A percentile compares a stretch with the other conserved stretches of the same genome.
These are phyloP conservation scores for Pleuronectes platessa DNA, from an alignment of 2,113 vertebrate genomes.

Conservation along the genomic window DNA sequence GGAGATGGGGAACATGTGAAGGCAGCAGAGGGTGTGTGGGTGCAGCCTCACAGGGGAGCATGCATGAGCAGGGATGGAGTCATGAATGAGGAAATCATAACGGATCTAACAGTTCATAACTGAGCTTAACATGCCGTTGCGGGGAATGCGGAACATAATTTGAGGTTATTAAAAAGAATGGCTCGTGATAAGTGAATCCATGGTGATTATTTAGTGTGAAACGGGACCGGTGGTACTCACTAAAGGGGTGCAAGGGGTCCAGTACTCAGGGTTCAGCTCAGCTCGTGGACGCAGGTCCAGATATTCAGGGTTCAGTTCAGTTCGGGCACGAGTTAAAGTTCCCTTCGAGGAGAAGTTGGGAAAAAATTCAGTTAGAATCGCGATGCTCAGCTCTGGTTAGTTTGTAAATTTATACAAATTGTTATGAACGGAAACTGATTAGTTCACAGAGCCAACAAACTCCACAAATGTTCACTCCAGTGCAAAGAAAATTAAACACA, in stretches of 20 bases:
- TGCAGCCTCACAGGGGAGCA: constrained; percentile 16
- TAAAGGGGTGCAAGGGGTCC: constrained; percentile 87
- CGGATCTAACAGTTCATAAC: constrained; percentile 22
- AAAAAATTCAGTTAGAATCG: constrained; percentile 64
- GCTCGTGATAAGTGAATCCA: constrained; percentile 36
- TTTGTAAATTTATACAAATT: constrained; percentile 4
- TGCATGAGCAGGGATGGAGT: constrained; percentile 27
- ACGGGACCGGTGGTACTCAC: constrained; percentile 80
- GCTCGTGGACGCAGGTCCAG: constrained; percentile 86
- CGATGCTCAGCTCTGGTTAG: constrained; percentile 6
- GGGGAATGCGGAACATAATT: constrained; percentile 36
- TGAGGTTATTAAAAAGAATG: constrained; percentile 37
- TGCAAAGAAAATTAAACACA: constrained; percentile 19
- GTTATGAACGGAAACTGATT: background rate
- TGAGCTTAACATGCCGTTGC: constrained; percentile 19
- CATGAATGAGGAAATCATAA: constrained; percentile 35
- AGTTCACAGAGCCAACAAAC: constrained; percentile 17
- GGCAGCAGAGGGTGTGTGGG: constrained; percentile 13
- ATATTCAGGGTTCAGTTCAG: constrained; percentile 87
- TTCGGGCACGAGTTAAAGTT: constrained; percentile 85
- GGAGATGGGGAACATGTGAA: constrained; percentile 23
- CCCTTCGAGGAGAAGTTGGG: constrained; percentile 78
- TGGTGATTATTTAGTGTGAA: constrained; percentile 54
- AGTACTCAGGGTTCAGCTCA: constrained; percentile 87
- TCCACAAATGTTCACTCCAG: constrained; percentile 5